These are phyloP conservation scores for Zapus hudsonius DNA, from an alignment of 2,113 vertebrate species.

Conservation along the genomic window DNA sequence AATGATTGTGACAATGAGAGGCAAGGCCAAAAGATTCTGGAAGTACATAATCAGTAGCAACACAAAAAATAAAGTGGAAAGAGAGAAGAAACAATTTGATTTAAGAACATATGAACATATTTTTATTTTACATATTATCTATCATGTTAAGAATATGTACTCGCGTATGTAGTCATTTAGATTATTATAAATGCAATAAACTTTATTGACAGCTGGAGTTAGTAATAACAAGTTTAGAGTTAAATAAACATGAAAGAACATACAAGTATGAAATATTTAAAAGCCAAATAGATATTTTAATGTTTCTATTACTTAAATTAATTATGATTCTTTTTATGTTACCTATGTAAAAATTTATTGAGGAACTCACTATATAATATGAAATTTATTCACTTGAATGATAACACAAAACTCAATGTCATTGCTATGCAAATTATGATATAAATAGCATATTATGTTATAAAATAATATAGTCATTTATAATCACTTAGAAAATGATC, in stretches of 20 bases:
- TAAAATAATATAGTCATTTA: background rate
- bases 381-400: background rate
- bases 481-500: slow-evolving; percentile 19
- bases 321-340: background rate
- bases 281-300: slow-evolving; percentile 38
- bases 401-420: background rate
- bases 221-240: background rate
- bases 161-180: background rate
- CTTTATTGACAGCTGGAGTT: background rate
- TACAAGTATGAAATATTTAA: slow-evolving; percentile 23
- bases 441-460: slow-evolving; percentile 22
- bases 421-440: slow-evolving; percentile 18
- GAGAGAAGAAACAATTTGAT: too few relatives aligned
- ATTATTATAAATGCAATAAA: background rate
- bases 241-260: background rate
- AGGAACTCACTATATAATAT: slow-evolving; percentile 19
- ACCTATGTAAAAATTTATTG: background rate
- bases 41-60: too few relatives aligned
- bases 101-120: background rate
- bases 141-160: background rate
- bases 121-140: background rate
- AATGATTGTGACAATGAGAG: too few relatives aligned
- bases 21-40: too few relatives aligned
- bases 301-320: background rate
- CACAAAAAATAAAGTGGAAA: too few relatives aligned